Evolutionary conservation across 2,888 invertebrate species (phyloP), one percentile per base, ranked within the genome.

Genomic region (Leptopilina drosophilae): DNA sequence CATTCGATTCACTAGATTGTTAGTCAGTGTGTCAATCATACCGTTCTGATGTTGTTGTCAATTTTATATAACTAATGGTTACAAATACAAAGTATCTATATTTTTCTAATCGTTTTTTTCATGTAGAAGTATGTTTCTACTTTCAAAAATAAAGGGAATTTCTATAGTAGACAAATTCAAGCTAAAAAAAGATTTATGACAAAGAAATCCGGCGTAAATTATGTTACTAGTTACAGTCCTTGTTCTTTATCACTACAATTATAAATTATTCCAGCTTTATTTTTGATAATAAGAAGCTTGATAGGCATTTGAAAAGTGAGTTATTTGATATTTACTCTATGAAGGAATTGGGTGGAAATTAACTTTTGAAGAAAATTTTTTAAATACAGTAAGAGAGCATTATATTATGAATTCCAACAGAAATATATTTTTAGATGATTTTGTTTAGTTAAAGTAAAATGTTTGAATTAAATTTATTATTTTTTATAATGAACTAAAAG

Each of bases 1-100:
- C 59, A 49, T 14, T 20, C 40, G 69, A 78, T 75, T 78, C 64
- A 20, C 53, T 49, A 9, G 8, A 8, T 8, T 42, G 42, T 42
- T 49, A 49, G 76, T 65, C 49, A 56, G 75, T n/a, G 78, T 81
- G 65, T 78, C 65, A 80, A 75, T 78, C 76, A 77, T 62, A 20
- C 15, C 9, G n/a, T 5, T 62, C 62, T 20, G 59, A 15, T 12
- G 77, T 56, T 77, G 66, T 59, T 9, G 65, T 76, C 26, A 40
- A 33, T 40, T 66, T 77, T 77, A 15, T 20, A 77, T 77, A 14
- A 40, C 40, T 66, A 6, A 65, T 33, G 53, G 20, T 53, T 26
- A 9, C 20, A 53, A 14, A 40, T 53, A 46, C 26, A 40, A 56
- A 49, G 11, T 49, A 49, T 49, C 49, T 49, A 12, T 49, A 49